Percentiles rank a stretch among this genome's conserved stretches.
These are phyloP conservation scores for Periophthalmus modestus DNA, from an alignment of 2,113 vertebrate genomes.

Conservation along the genomic window DNA sequence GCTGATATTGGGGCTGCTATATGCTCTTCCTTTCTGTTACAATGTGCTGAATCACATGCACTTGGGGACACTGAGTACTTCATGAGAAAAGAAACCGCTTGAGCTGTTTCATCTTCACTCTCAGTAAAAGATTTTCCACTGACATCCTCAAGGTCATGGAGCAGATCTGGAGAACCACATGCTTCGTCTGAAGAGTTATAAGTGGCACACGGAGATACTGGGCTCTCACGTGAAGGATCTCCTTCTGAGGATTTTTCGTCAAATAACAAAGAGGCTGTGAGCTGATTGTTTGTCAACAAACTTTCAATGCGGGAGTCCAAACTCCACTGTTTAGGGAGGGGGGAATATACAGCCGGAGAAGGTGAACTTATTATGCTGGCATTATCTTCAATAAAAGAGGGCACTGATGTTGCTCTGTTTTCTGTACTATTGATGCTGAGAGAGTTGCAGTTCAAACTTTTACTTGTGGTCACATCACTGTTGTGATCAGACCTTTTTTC, in stretches of 20 bases:
- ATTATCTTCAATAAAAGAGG: conserved; percentile 39
- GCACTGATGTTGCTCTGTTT: conserved; percentile 73
- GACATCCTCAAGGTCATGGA: conserved; percentile 77
- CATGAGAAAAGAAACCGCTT: conserved; percentile 70
- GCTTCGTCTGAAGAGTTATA: conserved; percentile 59
- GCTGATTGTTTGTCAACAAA: conserved; percentile 85
- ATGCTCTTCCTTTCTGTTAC: conserved; percentile 40
- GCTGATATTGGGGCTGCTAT: conserved; percentile 39
- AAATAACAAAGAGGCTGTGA: conserved; percentile 79
- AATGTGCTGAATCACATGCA: conserved; percentile 49
- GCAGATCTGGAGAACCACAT: conserved; percentile 8
- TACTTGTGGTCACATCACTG: conserved; percentile 46
- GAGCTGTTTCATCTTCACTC: conserved; percentile 80
- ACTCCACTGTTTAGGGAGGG: conserved; percentile 80
- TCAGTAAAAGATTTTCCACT: conserved; percentile 77
- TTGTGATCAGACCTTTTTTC: conserved; percentile 59
- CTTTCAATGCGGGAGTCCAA: conserved; percentile 96
- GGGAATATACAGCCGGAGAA: conserved; percentile 57
- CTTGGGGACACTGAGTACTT: conserved; percentile 64
- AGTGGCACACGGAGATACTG: conserved; percentile 82
- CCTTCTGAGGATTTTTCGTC: conserved; percentile 77
- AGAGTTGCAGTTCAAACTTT: conserved; percentile 59
- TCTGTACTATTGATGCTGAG: conserved; percentile 67
- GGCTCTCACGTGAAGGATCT: conserved; percentile 83
- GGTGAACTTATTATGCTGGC: conserved; percentile 25